Percentiles rank a stretch among this genome's conserved stretches.
Conservation (phyloP, 2,888 invertebrate species). For the Philereme vetulata region DNA sequence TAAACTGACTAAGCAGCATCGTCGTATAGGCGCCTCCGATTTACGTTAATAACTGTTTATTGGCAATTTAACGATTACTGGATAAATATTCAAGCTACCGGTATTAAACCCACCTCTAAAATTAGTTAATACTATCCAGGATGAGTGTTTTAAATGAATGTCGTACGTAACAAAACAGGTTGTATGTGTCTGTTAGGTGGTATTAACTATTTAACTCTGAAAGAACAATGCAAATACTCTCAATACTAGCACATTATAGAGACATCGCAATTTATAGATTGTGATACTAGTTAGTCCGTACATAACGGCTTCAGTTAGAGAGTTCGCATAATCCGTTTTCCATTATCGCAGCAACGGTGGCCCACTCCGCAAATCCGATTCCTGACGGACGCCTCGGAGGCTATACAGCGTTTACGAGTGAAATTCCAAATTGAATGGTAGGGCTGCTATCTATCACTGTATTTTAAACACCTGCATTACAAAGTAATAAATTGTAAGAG, state of each 20-base stretch:
- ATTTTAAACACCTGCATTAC: background rate
- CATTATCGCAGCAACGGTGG: slow-evolving; percentile 57
- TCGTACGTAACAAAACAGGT: no score
- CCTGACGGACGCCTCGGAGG: slow-evolving; percentile 48
- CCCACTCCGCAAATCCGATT: slow-evolving; percentile 53
- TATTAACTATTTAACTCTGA: background rate
- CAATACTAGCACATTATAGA: no score
- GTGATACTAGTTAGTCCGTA: slow-evolving; percentile 16
- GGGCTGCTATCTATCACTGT: slow-evolving; percentile 6
- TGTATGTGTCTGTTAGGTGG: no score
- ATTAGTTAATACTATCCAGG: no score
- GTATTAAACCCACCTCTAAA: no score
- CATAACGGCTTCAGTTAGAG: slow-evolving; percentile 49
- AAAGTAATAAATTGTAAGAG: background rate
- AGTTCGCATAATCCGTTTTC: slow-evolving; percentile 64
- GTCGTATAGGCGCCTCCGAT: no score
- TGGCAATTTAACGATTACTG: no score
- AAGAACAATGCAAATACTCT: slow-evolving; percentile 27
- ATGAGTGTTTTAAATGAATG: no score
- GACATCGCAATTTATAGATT: no score
- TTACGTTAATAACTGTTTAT: no score
- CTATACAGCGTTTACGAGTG: slow-evolving; percentile 17
- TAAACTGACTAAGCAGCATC: no score
- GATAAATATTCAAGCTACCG: no score
- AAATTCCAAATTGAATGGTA: slow-evolving; percentile 12